Conservation (phyloP, 2,888 invertebrate genomes). For the Epinotia demarniana region DNA sequence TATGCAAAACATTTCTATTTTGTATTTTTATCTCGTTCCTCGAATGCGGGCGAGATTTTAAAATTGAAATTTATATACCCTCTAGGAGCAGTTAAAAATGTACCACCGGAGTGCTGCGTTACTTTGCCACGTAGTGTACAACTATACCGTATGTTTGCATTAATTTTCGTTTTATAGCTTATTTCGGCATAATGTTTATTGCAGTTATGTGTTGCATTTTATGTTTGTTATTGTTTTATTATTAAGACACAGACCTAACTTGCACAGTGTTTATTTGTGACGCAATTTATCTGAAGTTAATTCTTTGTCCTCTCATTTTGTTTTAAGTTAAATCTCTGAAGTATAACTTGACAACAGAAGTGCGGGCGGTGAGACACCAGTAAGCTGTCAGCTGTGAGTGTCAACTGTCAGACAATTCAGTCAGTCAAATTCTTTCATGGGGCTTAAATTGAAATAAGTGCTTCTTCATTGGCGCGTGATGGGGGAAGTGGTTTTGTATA, state of each 20-base stretch:
- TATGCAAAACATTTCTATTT: slow-evolving; percentile 47
- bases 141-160: slow-evolving; percentile 34
- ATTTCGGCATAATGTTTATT: slow-evolving; percentile 28
- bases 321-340: neutral
- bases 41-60: slow-evolving; percentile 64
- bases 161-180: slow-evolving; percentile 26
- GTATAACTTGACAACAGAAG: too few relatives aligned
- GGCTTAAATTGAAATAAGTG: too few relatives aligned
- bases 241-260: neutral
- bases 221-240: slow-evolving; percentile 15
- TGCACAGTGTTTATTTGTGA: neutral
- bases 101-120: slow-evolving; percentile 51
- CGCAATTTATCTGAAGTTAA: neutral
- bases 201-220: slow-evolving; percentile 19
- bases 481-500: too few relatives aligned
- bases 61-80: slow-evolving; percentile 78
- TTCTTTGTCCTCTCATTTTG: neutral
- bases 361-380: too few relatives aligned
- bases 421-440: too few relatives aligned
- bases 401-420: too few relatives aligned
- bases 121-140: slow-evolving; percentile 48
- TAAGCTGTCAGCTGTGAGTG: too few relatives aligned
- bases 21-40: slow-evolving; percentile 46
- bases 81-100: slow-evolving; percentile 65
- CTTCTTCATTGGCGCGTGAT: too few relatives aligned